Percentiles rank a stretch among this genome's conserved stretches.
phyloP scores from a whole-genome alignment of 2,888 invertebrate genomes.

The Acheta domesticus region DNA sequence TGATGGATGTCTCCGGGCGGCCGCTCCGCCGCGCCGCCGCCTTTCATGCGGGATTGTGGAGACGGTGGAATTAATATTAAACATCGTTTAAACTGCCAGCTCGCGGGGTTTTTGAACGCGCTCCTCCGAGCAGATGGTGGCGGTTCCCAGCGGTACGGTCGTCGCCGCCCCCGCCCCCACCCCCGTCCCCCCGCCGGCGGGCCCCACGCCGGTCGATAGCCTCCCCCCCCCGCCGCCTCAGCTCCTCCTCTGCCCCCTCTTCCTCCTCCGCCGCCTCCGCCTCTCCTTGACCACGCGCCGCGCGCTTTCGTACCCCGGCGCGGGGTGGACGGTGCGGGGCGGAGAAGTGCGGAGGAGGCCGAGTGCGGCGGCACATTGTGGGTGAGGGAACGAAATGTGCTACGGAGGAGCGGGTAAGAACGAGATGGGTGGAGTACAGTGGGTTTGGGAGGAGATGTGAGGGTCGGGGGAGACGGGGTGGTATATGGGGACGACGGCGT shows the following conservation, averaged over 20 bases:
- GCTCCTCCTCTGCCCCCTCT: too few relatives aligned
- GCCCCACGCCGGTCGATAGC: not conserved
- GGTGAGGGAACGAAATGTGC: not conserved
- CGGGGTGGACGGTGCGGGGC: not conserved
- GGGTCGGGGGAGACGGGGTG: not conserved
- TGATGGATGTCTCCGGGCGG: slow-evolving; percentile 2
- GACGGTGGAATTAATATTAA: slow-evolving; percentile 18
- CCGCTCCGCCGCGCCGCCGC: not conserved
- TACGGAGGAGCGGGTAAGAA: not conserved
- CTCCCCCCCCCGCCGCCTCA: not conserved
- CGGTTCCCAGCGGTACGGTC: not conserved
- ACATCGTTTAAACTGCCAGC: slow-evolving; percentile 3
- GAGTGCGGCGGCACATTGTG: not conserved
- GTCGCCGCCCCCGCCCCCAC: not conserved
- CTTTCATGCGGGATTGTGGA: slow-evolving; percentile 1
- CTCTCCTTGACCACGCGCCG: not conserved
- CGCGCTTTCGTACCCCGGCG: not conserved
- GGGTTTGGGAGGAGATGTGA: not conserved
- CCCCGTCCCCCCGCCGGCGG: not conserved
- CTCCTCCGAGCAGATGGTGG: not conserved
- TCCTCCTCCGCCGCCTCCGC: too few relatives aligned
- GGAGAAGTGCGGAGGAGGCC: not conserved
- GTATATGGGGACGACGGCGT: not conserved
- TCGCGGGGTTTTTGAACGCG: slow-evolving; percentile 1
- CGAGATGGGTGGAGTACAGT: not conserved